Evolutionary conservation across 2,113 vertebrate genomes (phyloP), one percentile per base, ranked within the genome.

Genomic region (Catagonus wagneri): DNA sequence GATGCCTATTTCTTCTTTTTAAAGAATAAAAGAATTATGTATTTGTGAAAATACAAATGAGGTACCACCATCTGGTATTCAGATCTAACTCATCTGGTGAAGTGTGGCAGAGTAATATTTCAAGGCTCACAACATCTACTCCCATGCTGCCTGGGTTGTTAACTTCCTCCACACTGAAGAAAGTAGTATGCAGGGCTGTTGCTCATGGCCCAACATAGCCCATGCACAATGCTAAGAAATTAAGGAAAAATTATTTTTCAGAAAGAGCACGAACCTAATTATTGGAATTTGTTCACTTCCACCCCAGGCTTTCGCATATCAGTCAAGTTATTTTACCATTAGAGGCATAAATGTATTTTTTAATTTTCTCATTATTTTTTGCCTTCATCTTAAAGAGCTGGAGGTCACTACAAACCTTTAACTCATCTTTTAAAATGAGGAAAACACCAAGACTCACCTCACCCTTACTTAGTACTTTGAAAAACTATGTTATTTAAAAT

Each of bases 21-120:
- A 66, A 93, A 89, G 93, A 90, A 58, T 50, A 80, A 89, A 93
- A 93, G 17, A 81, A 86, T 80, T 50, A 2, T 65, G 87, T 68
- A 69, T 68, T 89, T 93, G 32, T 88, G 80, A 84, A 96, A 96
- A 68, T 52, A 91, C 19, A 81, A 95, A 94, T 68, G 85, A 93
- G 22, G 56, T 66, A 72, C 39, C 60, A 88, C 93, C 80, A 91
- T 97, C 95, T 97, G 92, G 68, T 87, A 74, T 93, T 91, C 52
- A 80, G 83, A 93, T 56, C 6, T 6, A 84, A 63, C 34, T 89
- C 58, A 69, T 74, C 72, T 94, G 63, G 87, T 56, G 39, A 85
- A 66, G 58, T 65, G 25, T 79, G n/a, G 56, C 36, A 74, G 69
- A 89, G 65, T 27, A 60, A 19, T 79, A 80, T 69, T 91, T 94